These are phyloP conservation scores for Cygnus atratus DNA, from an alignment of 2,113 vertebrate genomes.

Conservation along the genomic window DNA sequence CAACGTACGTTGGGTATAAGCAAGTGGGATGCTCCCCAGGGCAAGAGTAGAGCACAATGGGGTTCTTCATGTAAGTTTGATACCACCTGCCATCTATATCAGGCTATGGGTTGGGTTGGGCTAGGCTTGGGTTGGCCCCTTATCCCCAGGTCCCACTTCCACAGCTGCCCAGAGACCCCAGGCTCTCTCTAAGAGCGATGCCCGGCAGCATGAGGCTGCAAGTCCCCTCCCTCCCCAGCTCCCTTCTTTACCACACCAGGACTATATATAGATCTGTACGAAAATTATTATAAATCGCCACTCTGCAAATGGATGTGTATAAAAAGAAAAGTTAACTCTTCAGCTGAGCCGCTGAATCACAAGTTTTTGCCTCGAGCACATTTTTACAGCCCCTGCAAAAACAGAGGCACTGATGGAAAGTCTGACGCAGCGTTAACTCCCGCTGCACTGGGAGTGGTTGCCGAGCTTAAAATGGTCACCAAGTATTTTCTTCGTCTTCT, in stretches of 20 bases:
- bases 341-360: conserved; percentile 2
- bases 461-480: neutral
- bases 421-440: conserved; percentile 19
- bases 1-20: rapidly evolving
- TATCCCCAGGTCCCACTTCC: neutral
- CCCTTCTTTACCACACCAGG: neutral
- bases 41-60: neutral
- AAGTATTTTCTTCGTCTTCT: neutral
- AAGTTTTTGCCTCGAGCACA: conserved; percentile 31
- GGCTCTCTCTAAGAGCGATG: neutral
- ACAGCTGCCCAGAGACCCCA: neutral
- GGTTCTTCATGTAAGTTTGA: neutral
- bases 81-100: neutral
- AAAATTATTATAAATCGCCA: neutral
- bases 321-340: conserved; percentile 40
- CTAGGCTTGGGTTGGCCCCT: neutral
- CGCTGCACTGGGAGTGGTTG: neutral
- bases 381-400: conserved; percentile 35
- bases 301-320: neutral
- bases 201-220: neutral
- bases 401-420: conserved; percentile 61
- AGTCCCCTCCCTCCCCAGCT: neutral
- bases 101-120: neutral
- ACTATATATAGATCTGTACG: conserved; percentile 1
- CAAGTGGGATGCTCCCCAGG: neutral